phyloP scores from a whole-genome alignment of 2,797 vertebrate genomes.

The Pitangus sulphuratus region DNA sequence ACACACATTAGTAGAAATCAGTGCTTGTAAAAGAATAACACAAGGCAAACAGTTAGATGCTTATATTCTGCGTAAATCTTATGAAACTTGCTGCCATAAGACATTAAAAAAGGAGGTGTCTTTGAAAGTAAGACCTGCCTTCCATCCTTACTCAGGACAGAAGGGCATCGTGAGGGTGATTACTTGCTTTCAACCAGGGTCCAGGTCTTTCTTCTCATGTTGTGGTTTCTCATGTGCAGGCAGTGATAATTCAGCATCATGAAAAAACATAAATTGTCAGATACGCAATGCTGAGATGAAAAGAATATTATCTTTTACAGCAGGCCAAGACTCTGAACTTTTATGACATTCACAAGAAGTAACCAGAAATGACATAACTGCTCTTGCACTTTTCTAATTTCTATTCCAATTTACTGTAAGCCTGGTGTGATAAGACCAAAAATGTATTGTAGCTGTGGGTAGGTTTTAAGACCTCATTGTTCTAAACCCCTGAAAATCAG shows the following conservation, averaged over 20 bases:
- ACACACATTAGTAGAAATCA: not conserved
- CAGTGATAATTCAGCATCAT: not conserved
- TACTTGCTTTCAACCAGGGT: not conserved
- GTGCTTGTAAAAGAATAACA: not conserved
- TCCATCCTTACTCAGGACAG: not conserved
- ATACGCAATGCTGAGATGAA: not conserved
- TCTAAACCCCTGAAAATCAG: constrained; percentile 17
- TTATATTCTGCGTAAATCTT: not conserved
- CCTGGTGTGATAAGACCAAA: constrained; percentile 11
- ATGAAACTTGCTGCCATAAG: not conserved
- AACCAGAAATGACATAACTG: not conserved
- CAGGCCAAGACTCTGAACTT: not conserved
- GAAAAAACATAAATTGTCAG: not conserved
- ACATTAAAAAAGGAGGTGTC: not conserved
- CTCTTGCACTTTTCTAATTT: constrained; percentile 39
- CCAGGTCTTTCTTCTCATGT: not conserved
- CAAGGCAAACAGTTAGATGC: not conserved
- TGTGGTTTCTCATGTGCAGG: not conserved
- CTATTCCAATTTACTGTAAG: constrained; percentile 21
- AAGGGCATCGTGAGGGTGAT: not conserved
- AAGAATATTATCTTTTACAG: constrained; percentile 3
- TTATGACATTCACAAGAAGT: not conserved
- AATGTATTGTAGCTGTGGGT: constrained; percentile 15
- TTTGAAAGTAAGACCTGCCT: not conserved
- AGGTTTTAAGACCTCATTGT: constrained; percentile 36